A percentile compares a stretch with the other conserved stretches of the same genome.
These are phyloP conservation scores for Tricholauxania praeusta DNA, from an alignment of 2,888 invertebrate species.

Conservation along the genomic window DNA sequence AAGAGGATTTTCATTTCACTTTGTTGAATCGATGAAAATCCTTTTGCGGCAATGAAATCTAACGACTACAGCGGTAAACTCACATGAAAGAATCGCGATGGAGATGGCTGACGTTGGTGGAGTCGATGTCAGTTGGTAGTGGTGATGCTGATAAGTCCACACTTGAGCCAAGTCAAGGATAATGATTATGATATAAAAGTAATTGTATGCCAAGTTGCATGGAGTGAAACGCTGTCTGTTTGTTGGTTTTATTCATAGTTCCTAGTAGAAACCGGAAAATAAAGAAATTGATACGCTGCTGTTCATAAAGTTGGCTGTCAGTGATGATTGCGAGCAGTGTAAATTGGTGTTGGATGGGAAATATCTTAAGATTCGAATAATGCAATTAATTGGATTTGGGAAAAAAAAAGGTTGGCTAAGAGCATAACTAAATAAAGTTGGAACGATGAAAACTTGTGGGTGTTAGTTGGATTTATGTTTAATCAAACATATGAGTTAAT, in stretches of 20 bases:
- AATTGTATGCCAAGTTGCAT: conserved; percentile 15
- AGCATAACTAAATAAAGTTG: background rate
- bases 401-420: background rate
- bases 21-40: conserved; percentile 29
- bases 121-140: background rate
- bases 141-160: background rate
- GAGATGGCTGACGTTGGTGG: background rate
- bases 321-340: background rate
- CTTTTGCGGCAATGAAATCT: conserved; percentile 21
- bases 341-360: conserved; percentile 7
- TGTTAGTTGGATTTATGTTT: conserved; percentile 12
- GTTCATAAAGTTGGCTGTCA: background rate
- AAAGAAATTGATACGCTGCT: conserved; percentile 12
- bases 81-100: background rate
- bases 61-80: conserved; percentile 8
- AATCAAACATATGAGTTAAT: conserved; percentile 36
- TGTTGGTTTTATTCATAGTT: background rate
- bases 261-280: background rate
- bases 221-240: background rate
- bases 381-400: conserved; percentile 24
- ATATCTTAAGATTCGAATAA: conserved; percentile 7
- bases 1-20: conserved; percentile 29
- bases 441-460: background rate
- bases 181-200: conserved; percentile 26
- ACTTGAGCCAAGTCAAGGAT: conserved; percentile 5